Percentiles rank a stretch among this genome's conserved stretches.
Evolutionary conservation across 1,140 invertebrate genomes (phyloP).

Genomic region (Scaptomyza pallida): DNA sequence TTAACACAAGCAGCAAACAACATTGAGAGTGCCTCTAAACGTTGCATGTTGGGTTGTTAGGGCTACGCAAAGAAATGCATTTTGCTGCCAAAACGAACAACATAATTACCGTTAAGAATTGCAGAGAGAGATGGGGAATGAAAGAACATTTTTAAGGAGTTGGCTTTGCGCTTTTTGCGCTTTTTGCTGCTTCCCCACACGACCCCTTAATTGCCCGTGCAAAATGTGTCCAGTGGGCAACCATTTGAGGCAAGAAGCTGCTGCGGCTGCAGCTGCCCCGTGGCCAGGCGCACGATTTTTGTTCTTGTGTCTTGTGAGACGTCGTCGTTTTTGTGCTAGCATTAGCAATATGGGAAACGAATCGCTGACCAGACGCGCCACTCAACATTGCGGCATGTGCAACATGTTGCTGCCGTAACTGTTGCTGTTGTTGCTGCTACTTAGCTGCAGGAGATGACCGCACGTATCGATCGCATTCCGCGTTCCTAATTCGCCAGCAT

Average conservation of each 20-base stretch:
- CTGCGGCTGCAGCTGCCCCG: constrained; percentile 16
- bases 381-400: constrained; percentile 75
- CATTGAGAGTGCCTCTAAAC: constrained; percentile 1
- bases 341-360: constrained; percentile 83
- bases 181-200: neutral
- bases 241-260: constrained; percentile 52
- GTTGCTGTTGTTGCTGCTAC: constrained; percentile 40
- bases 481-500: constrained; percentile 80
- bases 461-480: constrained; percentile 82
- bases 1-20: constrained; percentile 64
- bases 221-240: constrained; percentile 60
- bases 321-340: constrained; percentile 44
- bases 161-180: neutral
- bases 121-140: constrained; percentile 55
- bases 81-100: constrained; percentile 79
- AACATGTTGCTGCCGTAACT: constrained; percentile 64
- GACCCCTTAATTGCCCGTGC: constrained; percentile 75
- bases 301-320: neutral
- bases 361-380: constrained; percentile 69
- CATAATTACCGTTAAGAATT: constrained; percentile 83
- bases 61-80: constrained; percentile 45
- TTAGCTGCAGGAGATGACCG: constrained; percentile 57
- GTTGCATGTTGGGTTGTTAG: constrained; percentile 36
- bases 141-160: constrained; percentile 68
- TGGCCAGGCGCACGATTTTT: constrained; percentile 63